Evolutionary conservation across 1,140 invertebrate species (phyloP).

Genomic region (Melitaea cinxia): DNA sequence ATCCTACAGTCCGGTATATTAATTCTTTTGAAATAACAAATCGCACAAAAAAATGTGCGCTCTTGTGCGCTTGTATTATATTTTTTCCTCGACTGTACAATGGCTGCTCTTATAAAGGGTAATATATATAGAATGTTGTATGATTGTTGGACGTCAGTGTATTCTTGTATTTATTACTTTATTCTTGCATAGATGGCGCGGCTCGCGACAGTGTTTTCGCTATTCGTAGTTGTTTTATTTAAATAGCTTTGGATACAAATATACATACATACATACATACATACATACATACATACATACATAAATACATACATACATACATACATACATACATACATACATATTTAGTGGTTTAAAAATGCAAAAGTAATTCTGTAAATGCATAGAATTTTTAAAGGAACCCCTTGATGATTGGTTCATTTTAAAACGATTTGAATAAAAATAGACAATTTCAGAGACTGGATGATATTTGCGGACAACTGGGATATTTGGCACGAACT

Average conservation of each 20-base stretch:
- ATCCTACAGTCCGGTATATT: neutral
- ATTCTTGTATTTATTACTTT: neutral
- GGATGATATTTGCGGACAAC: too few species aligned
- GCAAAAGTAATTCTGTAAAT: too few species aligned
- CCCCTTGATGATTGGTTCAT: too few species aligned
- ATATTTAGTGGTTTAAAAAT: too few species aligned
- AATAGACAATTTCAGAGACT: too few species aligned
- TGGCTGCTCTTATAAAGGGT: neutral
- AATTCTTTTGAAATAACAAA: slow-evolving; percentile 2
- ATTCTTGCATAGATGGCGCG: slow-evolving; percentile 3
- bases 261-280: too few species aligned
- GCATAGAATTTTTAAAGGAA: too few species aligned
- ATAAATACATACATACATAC: too few species aligned
- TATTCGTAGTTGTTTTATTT: neutral
- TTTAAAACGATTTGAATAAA: too few species aligned
- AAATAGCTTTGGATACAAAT: neutral
- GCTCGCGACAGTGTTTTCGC: neutral
- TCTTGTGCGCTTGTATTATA: neutral
- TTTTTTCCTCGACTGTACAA: slow-evolving; percentile 6
- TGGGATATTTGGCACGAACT: too few species aligned
- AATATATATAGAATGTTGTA: neutral
- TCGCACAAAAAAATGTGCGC: neutral
- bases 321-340: too few species aligned
- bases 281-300: too few species aligned
- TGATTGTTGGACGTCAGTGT: neutral